Evolutionary conservation across 2,888 invertebrate genomes (phyloP).

Genomic region (Lasioglossum villosulum): DNA sequence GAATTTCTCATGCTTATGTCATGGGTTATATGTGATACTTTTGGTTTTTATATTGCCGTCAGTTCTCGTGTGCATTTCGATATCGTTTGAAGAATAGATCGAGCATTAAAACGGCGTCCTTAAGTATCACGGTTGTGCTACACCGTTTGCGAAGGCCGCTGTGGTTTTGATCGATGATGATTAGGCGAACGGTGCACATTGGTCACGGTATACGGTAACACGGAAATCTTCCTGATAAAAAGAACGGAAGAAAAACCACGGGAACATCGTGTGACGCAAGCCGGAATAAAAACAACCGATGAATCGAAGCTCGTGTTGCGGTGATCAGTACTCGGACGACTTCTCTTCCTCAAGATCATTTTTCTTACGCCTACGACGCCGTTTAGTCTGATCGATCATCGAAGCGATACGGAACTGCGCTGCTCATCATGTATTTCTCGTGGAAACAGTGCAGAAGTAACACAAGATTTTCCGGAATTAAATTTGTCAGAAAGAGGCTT

Average conservation of each 20-base stretch:
- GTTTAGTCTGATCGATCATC: constrained; percentile 13
- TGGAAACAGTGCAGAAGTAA: not conserved
- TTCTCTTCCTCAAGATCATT: constrained; percentile 61
- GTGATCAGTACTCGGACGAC: constrained; percentile 40
- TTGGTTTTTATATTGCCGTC: not conserved
- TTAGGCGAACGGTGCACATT: constrained; percentile 49
- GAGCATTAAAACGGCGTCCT: constrained; percentile 35
- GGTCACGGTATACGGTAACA: constrained; percentile 43
- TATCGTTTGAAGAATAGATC: constrained; percentile 19
- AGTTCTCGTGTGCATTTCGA: not conserved
- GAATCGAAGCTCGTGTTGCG: constrained; percentile 40
- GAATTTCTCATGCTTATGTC: not conserved
- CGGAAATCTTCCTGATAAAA: constrained; percentile 52
- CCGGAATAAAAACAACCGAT: constrained; percentile 43
- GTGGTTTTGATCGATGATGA: constrained; percentile 66
- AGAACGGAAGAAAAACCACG: constrained; percentile 33
- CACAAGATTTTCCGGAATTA: not conserved
- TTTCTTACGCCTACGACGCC: constrained; percentile 60
- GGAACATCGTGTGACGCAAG: constrained; percentile 62
- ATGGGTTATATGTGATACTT: not conserved
- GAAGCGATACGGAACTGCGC: constrained; percentile 32
- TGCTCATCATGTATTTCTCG: not conserved
- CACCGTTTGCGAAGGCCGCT: constrained; percentile 59
- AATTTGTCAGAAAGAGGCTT: not conserved
- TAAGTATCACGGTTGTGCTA: constrained; percentile 39